These are phyloP conservation scores for Aurelia coerulea DNA, from an alignment of 30 jellyfish, hydroid and myxozoan species.

Conservation along the genomic window DNA sequence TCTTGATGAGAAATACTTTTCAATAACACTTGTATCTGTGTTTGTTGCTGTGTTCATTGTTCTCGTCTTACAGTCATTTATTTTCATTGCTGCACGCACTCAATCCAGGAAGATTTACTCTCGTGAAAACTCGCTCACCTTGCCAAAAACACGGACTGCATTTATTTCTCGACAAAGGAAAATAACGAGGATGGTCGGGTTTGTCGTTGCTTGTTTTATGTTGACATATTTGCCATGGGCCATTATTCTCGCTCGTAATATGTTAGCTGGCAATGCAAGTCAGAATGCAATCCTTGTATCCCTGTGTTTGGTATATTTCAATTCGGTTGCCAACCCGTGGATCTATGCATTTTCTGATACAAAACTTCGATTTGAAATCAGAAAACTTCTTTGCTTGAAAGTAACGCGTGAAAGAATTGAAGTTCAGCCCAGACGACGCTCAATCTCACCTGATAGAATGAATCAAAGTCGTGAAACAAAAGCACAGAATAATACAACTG, in stretches of 20 bases:
- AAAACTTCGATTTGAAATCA: not conserved
- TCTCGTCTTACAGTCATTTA: not conserved
- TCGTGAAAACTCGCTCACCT: not conserved
- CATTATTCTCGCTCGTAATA: not conserved
- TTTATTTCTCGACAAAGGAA: not conserved
- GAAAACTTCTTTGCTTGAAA: not conserved
- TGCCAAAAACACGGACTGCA: not conserved
- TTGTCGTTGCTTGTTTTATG: slow-evolving; percentile 3
- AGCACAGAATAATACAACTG: too few species aligned
- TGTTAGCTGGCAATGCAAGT: not conserved
- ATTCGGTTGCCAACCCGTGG: slow-evolving; percentile 20
- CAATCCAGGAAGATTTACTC: not conserved
- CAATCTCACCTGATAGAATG: too few species aligned
- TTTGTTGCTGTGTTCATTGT: slow-evolving; percentile 7
- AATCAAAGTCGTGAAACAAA: too few species aligned
- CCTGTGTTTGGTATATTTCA: slow-evolving; percentile 4
- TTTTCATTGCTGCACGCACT: slow-evolving; percentile 1
- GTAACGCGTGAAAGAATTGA: too few species aligned
- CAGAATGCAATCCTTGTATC: not conserved
- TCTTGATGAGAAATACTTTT: not conserved
- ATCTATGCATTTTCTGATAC: slow-evolving; percentile 6
- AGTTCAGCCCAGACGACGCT: too few species aligned
- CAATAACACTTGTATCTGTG: not conserved
- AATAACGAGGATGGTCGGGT: not conserved
- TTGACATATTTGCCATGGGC: slow-evolving; percentile 5